phyloP scores from a whole-genome alignment of 2,113 vertebrate genomes.

The Hemibates koningsi region DNA sequence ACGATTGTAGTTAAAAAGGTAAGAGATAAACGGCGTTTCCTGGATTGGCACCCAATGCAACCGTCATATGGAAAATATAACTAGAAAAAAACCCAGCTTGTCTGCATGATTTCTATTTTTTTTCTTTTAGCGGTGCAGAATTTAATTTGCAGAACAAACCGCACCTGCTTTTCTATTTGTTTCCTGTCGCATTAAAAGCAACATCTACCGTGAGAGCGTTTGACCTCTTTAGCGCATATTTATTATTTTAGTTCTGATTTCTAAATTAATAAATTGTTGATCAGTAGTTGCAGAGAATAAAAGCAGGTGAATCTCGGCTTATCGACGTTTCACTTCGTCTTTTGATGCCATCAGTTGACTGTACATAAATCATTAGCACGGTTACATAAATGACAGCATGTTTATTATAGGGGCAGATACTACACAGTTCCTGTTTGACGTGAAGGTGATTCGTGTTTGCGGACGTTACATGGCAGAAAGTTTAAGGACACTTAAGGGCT shows the following conservation, averaged over 20 bases:
- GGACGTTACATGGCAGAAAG: neutral
- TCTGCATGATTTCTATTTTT: neutral
- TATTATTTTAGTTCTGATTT: neutral
- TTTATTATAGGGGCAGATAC: neutral
- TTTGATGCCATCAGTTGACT: neutral
- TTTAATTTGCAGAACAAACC: neutral
- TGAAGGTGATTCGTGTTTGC: neutral
- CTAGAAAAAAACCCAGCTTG: neutral
- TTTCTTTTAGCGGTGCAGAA: neutral
- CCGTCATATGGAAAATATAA: neutral
- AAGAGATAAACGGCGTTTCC: neutral
- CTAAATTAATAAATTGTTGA: neutral
- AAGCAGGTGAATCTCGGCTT: neutral
- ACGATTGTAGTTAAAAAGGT: constrained; percentile 19
- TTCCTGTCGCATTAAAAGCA: neutral
- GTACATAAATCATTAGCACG: neutral
- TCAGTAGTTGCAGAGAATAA: neutral
- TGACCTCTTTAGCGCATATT: neutral
- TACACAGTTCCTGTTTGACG: neutral
- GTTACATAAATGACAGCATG: neutral
- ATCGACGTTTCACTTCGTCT: neutral
- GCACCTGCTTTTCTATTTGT: neutral
- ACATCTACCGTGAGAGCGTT: no score
- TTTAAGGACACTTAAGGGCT: neutral
- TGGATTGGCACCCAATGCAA: neutral